A percentile compares a stretch with the other conserved stretches of the same genome.
phyloP scores from a whole-genome alignment of 1,140 invertebrate species.

The Babylonia areolata region DNA sequence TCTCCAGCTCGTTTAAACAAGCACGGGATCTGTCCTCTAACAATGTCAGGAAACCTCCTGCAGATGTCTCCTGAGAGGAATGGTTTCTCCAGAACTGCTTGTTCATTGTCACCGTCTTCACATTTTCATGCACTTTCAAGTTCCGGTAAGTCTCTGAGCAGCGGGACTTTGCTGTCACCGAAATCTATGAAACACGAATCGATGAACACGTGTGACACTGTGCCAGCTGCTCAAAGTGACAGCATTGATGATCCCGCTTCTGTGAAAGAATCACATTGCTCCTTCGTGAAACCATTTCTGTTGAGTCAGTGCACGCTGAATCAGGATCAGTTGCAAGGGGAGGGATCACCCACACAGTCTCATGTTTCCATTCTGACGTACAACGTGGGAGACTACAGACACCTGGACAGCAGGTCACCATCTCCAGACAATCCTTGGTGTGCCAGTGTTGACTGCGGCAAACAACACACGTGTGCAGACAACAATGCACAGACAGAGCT shows the following conservation, averaged over 20 bases:
- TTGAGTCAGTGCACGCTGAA: not conserved
- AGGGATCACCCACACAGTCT: not conserved
- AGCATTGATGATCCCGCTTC: not conserved
- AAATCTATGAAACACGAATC: not conserved
- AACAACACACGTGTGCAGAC: not conserved
- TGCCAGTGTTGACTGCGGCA: not conserved
- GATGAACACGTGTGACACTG: not conserved
- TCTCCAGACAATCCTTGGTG: not conserved
- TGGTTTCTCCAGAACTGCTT: not conserved
- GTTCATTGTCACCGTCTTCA: not conserved
- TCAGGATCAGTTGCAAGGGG: not conserved
- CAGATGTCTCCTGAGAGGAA: not conserved
- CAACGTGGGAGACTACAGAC: conserved; percentile 22
- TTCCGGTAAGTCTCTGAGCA: not conserved
- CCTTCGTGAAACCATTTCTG: not conserved
- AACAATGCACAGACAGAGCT: not conserved
- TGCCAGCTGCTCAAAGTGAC: not conserved
- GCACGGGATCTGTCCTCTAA: not conserved
- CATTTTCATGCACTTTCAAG: not conserved
- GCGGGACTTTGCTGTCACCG: not conserved
- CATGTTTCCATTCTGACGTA: conserved; percentile 28
- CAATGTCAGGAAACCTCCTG: not conserved
- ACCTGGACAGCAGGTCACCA: not conserved
- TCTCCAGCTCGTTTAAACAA: not conserved
- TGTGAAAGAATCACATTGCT: not conserved